phyloP scores from a whole-genome alignment of 1,140 invertebrate genomes.

The Bombus confusus region DNA sequence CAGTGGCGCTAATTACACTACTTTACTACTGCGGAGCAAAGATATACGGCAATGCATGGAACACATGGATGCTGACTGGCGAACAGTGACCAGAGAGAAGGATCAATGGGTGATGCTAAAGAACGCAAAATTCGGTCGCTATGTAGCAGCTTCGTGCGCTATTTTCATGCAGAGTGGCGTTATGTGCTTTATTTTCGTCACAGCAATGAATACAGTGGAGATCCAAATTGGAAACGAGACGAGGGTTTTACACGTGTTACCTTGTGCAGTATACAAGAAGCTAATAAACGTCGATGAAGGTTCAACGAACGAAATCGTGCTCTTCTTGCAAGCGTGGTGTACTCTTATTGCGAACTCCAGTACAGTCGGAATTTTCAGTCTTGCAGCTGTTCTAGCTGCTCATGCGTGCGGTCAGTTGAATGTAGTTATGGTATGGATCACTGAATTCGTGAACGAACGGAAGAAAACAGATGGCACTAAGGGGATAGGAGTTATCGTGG shows the following conservation, averaged over 20 bases:
- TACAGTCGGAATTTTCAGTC: conserved; percentile 33
- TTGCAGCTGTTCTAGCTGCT: conserved; percentile 49
- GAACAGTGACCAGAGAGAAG: background rate
- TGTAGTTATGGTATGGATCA: conserved; percentile 42
- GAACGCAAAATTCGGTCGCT: conserved; percentile 43
- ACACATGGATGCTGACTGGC: conserved; percentile 54
- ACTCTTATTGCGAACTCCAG: conserved; percentile 43
- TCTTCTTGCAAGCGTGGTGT: conserved; percentile 29
- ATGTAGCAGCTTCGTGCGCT: conserved; percentile 39
- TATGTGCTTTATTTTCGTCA: conserved; percentile 30
- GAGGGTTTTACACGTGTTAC: background rate
- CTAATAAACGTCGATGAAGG: conserved; percentile 19
- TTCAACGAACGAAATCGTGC: conserved; percentile 47
- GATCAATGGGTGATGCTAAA: conserved; percentile 56
- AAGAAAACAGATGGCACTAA: background rate
- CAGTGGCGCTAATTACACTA: conserved; percentile 38
- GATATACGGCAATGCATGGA: conserved; percentile 48
- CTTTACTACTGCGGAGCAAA: conserved; percentile 1
- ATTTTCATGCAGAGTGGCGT: conserved; percentile 55
- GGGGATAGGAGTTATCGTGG: conserved; percentile 38
- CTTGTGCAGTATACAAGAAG: conserved; percentile 38
- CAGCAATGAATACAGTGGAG: background rate
- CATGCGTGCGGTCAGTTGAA: conserved; percentile 55
- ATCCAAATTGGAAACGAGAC: conserved; percentile 1
- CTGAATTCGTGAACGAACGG: conserved; percentile 14